Conservation (phyloP, 2,888 invertebrate genomes). For the Pyrochroa serraticornis region DNA sequence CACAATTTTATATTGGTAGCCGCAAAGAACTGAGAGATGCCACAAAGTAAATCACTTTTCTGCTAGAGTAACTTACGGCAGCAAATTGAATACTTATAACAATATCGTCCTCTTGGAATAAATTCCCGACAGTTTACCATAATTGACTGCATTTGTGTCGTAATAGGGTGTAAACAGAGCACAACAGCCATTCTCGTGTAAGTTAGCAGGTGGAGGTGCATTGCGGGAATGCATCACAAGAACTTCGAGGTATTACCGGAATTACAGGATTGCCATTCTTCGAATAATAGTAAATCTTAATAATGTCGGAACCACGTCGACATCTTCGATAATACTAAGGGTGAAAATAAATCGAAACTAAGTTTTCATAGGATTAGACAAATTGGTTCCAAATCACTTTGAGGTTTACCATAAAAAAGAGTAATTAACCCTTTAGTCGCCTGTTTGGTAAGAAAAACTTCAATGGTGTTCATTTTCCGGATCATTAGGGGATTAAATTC, state of each 20-base stretch:
- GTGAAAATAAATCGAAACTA: not conserved
- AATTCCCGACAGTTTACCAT: too few species aligned
- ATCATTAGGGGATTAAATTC: slow-evolving; percentile 5
- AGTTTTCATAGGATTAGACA: not conserved
- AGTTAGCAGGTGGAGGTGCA: not conserved
- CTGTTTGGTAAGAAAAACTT: not conserved
- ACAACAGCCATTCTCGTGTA: not conserved
- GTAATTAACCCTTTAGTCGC: too few species aligned
- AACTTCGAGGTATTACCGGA: not conserved
- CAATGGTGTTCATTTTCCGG: slow-evolving; percentile 6
- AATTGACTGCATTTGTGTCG: too few species aligned
- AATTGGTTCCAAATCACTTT: not conserved
- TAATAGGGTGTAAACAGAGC: too few species aligned
- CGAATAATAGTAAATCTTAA: not conserved
- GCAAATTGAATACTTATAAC: too few species aligned
- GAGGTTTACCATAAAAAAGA: not conserved
- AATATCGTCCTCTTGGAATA: too few species aligned
- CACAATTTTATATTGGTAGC: too few species aligned
- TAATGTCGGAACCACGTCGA: not conserved
- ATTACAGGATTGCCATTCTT: slow-evolving; percentile 1
- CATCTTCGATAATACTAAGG: not conserved
- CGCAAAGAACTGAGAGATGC: too few species aligned
- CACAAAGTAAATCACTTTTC: too few species aligned
- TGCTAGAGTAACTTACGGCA: too few species aligned
- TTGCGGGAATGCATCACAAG: slow-evolving; percentile 3